A percentile compares a stretch with the other conserved stretches of the same genome.
These are phyloP conservation scores for Stomorhina lunata DNA, from an alignment of 2,888 invertebrate species.

Conservation along the genomic window DNA sequence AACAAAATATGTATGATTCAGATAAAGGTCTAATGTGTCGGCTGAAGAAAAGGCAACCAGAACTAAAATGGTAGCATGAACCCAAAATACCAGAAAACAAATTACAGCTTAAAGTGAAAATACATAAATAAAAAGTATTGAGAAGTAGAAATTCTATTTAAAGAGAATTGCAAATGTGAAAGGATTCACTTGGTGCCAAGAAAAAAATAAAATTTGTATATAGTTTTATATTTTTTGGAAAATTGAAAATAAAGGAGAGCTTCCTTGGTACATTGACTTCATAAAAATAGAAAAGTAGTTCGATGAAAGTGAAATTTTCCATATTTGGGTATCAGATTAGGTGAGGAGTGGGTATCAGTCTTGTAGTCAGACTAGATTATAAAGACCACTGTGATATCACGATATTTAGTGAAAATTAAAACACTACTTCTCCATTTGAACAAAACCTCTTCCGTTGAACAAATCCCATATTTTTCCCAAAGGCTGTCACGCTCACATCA, in stretches of 20 bases:
- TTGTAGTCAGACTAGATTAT: no score
- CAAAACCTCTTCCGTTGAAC: no score
- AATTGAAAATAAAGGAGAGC: not conserved
- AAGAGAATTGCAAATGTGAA: not conserved
- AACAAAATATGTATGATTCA: not conserved
- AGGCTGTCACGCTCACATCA: no score
- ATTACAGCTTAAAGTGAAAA: not conserved
- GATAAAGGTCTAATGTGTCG: not conserved
- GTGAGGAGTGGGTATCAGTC: no score
- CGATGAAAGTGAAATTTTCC: no score
- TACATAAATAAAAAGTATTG: constrained; percentile 16
- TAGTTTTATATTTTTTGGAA: not conserved
- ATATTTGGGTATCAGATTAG: no score
- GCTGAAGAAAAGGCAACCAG: not conserved
- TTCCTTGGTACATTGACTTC: not conserved
- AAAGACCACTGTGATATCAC: no score
- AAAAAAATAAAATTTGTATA: constrained; percentile 6
- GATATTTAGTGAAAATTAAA: no score
- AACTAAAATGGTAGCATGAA: not conserved
- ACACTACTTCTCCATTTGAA: no score
- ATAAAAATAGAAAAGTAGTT: no score
- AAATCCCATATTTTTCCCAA: no score
- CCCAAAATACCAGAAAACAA: not conserved
- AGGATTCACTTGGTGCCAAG: constrained; percentile 13
- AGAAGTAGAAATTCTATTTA: not conserved